phyloP scores from a whole-genome alignment of 2,888 invertebrate genomes.

The Diplolepis rosae region DNA sequence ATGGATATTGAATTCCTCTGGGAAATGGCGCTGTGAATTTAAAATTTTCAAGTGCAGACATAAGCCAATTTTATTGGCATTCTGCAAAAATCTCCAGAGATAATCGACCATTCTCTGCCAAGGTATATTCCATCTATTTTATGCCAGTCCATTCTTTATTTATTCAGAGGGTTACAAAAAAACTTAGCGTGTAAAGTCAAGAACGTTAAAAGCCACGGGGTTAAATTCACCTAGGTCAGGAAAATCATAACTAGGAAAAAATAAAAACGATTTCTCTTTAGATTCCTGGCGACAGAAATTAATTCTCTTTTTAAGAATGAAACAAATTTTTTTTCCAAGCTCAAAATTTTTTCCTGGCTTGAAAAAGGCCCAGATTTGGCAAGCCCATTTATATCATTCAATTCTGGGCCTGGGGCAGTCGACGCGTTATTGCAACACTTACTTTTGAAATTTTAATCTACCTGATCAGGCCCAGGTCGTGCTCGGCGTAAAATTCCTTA shows the following conservation, averaged over 20 bases:
- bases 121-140: not conserved
- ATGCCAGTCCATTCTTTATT: not conserved
- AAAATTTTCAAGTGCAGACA: constrained; percentile 27
- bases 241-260: not conserved
- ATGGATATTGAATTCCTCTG: constrained; percentile 15
- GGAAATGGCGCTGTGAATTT: constrained; percentile 19
- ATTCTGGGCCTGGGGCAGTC: too few relatives aligned
- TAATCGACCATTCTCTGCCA: not conserved
- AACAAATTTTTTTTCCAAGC: too few relatives aligned
- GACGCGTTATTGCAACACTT: too few relatives aligned
- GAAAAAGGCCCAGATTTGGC: too few relatives aligned
- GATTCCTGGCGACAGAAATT: too few relatives aligned
- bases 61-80: constrained; percentile 17
- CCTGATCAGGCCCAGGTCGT: too few relatives aligned
- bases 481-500: too few relatives aligned
- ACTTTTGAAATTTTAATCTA: too few relatives aligned
- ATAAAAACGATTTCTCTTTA: not conserved
- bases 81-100: constrained; percentile 19
- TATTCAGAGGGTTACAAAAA: not conserved
- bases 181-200: not conserved
- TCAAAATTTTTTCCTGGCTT: too few relatives aligned
- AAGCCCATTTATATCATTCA: too few relatives aligned
- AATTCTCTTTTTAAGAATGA: too few relatives aligned
- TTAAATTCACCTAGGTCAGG: not conserved
- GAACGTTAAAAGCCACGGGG: too few relatives aligned